These are phyloP conservation scores for Halcyon chelicuti DNA, from an alignment of 2,797 vertebrate genomes.

Conservation along the genomic window DNA sequence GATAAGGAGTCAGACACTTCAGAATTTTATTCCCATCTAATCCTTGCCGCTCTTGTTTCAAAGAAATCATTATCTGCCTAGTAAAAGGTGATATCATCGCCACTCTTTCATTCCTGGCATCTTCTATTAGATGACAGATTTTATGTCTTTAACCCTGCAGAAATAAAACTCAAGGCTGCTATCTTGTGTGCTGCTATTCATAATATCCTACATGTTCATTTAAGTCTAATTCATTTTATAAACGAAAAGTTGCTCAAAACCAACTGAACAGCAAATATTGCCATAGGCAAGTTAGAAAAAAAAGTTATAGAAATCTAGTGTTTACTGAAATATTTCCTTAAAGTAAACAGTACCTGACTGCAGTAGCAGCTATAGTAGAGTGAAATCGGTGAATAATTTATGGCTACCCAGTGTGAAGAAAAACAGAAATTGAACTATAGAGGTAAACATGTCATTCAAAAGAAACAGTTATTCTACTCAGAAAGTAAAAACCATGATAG, in stretches of 20 bases:
- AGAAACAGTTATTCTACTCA: neutral
- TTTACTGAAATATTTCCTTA: neutral
- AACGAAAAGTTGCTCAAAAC: constrained; percentile 32
- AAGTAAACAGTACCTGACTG: neutral
- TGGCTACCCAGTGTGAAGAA: neutral
- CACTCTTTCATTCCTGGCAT: neutral
- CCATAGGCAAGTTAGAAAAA: neutral
- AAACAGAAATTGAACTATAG: constrained; percentile 12
- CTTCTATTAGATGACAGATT: neutral
- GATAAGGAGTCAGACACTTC: neutral
- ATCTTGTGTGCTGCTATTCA: neutral
- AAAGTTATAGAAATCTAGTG: neutral
- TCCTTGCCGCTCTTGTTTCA: neutral
- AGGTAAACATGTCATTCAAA: constrained; percentile 1
- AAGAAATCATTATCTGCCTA: neutral
- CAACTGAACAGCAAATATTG: constrained; percentile 16
- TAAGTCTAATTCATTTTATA: constrained; percentile 5
- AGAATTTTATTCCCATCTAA: constrained; percentile 14
- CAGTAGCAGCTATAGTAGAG: neutral
- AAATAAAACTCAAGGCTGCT: neutral
- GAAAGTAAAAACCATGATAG: neutral
- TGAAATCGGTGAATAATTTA: constrained; percentile 13
- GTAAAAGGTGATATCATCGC: neutral
- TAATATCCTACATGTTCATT: neutral
- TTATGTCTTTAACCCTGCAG: neutral